Evolutionary conservation across 2,113 vertebrate species (phyloP), one percentile per base, ranked within the genome.

Genomic region (Hemiscyllium ocellatum): DNA sequence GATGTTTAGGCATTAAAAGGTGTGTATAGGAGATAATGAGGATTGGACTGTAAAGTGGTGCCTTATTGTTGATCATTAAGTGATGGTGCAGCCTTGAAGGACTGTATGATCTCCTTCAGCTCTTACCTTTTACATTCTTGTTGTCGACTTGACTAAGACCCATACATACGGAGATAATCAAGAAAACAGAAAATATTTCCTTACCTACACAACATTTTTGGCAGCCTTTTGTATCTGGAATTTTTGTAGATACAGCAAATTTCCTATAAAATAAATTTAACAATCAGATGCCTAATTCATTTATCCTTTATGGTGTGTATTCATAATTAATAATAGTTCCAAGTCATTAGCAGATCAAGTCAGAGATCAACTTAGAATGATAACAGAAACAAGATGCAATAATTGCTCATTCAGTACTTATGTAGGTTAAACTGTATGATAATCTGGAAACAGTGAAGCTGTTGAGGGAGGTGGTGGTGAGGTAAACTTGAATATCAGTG

Each of bases 121-220:
- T 12, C 24, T 52, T 56, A 56, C 15, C 19, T 65, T 56, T 65
- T 65, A 65, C 65, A 26, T 90, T 90, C 52, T 50, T 61, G 33
- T 90, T 56, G 24, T 90, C 86, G 26, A 89, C 50, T 87, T 65
- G 33, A n/a, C 89, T 90, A n/a, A n/a, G 61, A 91, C 33, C 56
- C 65, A 33, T 33, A 91, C 65, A 70, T 24, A 33, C 26, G 10
- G 47, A 76, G 69, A 95, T 72, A 72, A 29, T 72, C 72, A 95
- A 95, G 87, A 90, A 56, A 26, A 13, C 47, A 70, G 24, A 42
- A 94, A 76, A 52, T 33, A 72, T 12, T 24, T 95, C 42, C 98
- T 98, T 97, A 99, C 99, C 99, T 87, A 99, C 99, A 96, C 99
- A 99, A 96, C 99, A 99, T 97, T 99, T 99, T 96, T 99, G 99